Evolutionary conservation across 2,888 invertebrate species (phyloP).

Genomic region (Allophyes oxyacanthae): DNA sequence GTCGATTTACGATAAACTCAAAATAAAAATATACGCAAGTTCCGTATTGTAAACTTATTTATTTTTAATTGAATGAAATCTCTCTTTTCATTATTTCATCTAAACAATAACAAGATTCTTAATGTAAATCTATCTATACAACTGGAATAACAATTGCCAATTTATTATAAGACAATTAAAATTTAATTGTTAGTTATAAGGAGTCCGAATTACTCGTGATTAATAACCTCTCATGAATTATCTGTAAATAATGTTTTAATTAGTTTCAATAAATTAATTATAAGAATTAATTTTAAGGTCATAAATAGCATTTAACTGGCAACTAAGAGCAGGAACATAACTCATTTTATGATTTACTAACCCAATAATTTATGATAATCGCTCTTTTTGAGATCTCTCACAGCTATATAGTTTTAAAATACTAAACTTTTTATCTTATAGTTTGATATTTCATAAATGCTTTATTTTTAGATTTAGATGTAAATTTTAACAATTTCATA

Average conservation of each 20-base stretch:
- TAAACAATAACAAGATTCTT: no score
- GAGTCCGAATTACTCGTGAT: constrained; percentile 13
- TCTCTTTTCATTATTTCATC: no score
- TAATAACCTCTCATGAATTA: constrained; percentile 5
- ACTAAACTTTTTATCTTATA: no score
- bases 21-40: no score
- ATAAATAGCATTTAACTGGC: constrained; percentile 20
- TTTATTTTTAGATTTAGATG: no score
- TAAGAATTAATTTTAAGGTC: constrained; percentile 15
- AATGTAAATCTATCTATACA: not conserved
- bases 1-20: no score
- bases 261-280: constrained; percentile 13
- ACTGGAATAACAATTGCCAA: not conserved
- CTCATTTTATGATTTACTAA: constrained; percentile 9
- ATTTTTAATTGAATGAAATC: no score
- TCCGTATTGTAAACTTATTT: no score
- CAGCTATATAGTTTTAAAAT: no score
- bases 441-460: not conserved
- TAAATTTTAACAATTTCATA: no score
- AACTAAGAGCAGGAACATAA: constrained; percentile 3
- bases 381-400: no score
- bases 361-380: not conserved
- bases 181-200: constrained; percentile 5
- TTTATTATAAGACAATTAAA: constrained; percentile 15
- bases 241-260: constrained; percentile 17